phyloP scores from a whole-genome alignment of 2,888 invertebrate species.

The Thera britannica region DNA sequence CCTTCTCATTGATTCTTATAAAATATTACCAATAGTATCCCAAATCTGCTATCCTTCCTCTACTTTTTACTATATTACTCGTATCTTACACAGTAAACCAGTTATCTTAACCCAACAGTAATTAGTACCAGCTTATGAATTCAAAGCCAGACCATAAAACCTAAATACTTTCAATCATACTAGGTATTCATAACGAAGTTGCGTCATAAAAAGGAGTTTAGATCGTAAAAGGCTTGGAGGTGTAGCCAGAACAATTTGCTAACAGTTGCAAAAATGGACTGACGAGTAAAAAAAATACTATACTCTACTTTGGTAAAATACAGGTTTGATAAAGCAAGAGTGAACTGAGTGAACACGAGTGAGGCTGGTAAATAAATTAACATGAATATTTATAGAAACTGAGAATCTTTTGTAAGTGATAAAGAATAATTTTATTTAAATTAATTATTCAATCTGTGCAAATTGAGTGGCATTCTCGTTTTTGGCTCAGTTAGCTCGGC shows the following conservation, averaged over 20 bases:
- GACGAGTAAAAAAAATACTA: slow-evolving; percentile 1
- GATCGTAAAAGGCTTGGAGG: slow-evolving; percentile 21
- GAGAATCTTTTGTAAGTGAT: no score
- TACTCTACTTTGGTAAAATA: not conserved
- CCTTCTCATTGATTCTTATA: no score
- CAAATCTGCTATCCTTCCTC: not conserved
- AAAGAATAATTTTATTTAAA: no score
- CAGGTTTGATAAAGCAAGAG: no score
- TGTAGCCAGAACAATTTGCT: slow-evolving; percentile 17
- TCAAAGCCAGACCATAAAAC: slow-evolving; percentile 17
- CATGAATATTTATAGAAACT: no score
- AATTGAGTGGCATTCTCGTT: no score
- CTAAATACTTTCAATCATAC: slow-evolving; percentile 8
- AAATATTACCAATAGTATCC: not conserved
- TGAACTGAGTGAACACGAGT: no score
- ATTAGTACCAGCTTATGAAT: slow-evolving; percentile 23
- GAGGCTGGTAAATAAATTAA: no score
- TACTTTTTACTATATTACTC: not conserved
- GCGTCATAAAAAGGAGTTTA: slow-evolving; percentile 9
- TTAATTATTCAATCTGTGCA: no score
- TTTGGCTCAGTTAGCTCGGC: no score
- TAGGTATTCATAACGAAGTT: slow-evolving; percentile 13
- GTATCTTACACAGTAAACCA: slow-evolving; percentile 10
- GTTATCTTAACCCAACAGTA: slow-evolving; percentile 29
- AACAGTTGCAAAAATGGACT: slow-evolving; percentile 10